These are phyloP conservation scores for Papilio polyxenes DNA, from an alignment of 1,140 invertebrate species.

Conservation along the genomic window DNA sequence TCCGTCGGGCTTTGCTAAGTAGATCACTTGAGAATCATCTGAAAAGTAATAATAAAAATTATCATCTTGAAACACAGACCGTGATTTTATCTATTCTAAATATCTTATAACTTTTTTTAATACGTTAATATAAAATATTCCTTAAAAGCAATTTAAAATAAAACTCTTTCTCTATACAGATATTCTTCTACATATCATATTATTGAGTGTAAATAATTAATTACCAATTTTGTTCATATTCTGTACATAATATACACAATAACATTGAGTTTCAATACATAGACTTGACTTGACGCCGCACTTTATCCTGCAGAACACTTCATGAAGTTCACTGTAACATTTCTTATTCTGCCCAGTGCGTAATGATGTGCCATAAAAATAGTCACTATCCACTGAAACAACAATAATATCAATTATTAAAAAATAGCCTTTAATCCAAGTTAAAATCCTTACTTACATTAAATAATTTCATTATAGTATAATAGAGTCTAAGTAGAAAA, in stretches of 20 bases:
- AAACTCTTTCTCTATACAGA: too few relatives aligned
- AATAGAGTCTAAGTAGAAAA: too few relatives aligned
- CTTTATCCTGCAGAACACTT: slow-evolving; percentile 43
- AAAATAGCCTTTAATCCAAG: too few relatives aligned
- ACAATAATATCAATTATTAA: not conserved
- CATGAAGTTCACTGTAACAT: slow-evolving; percentile 35
- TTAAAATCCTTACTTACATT: not conserved
- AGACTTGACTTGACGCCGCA: slow-evolving; percentile 38
- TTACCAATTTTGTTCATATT: slow-evolving; percentile 6
- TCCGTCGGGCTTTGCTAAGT: slow-evolving; percentile 15
- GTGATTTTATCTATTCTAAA: too few relatives aligned
- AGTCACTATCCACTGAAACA: slow-evolving; percentile 46
- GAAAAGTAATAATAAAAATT: not conserved
- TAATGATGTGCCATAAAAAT: slow-evolving; percentile 38
- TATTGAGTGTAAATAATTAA: not conserved
- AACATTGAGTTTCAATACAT: slow-evolving; percentile 46
- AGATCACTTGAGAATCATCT: slow-evolving; percentile 26
- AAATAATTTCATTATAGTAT: not conserved
- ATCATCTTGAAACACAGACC: too few relatives aligned
- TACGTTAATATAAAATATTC: too few relatives aligned
- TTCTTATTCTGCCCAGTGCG: slow-evolving; percentile 17
- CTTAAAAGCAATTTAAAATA: too few relatives aligned
- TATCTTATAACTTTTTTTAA: too few relatives aligned
- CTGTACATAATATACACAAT: slow-evolving; percentile 40
- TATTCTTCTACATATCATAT: too few relatives aligned